These are phyloP conservation scores for Brachypodius melanocephalos DNA, from an alignment of 2,113 vertebrate genomes.

Conservation along the genomic window DNA sequence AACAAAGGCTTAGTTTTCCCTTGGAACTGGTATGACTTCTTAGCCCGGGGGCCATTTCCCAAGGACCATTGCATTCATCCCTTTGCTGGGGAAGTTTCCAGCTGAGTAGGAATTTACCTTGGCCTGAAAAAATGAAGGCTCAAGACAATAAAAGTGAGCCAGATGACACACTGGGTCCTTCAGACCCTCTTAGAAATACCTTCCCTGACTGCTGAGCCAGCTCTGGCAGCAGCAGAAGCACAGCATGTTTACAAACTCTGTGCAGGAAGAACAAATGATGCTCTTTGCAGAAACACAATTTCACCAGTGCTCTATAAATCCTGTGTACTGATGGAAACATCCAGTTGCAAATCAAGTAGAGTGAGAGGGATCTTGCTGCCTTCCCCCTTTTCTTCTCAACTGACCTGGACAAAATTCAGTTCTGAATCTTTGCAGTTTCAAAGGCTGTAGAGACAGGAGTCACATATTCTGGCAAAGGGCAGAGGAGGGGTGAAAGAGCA, in stretches of 20 bases:
- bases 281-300: background rate
- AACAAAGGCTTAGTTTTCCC: conserved; percentile 22
- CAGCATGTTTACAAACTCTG: fast-evolving
- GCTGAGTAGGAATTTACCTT: conserved; percentile 50
- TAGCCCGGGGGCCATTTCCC: conserved; percentile 29
- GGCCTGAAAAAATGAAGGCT: background rate
- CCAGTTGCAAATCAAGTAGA: background rate
- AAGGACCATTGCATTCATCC: background rate
- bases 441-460: background rate
- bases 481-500: background rate
- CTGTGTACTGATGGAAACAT: background rate
- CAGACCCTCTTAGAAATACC: background rate
- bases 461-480: background rate
- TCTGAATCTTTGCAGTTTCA: background rate
- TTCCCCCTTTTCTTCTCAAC: background rate
- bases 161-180: background rate
- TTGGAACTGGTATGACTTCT: background rate
- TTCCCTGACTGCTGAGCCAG: background rate
- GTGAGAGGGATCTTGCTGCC: background rate
- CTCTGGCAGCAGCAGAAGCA: background rate
- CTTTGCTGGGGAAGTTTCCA: conserved; percentile 36
- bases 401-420: background rate
- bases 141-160: background rate
- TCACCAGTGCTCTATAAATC: background rate
- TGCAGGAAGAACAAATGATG: background rate